A percentile compares a stretch with the other conserved stretches of the same genome.
phyloP scores from a whole-genome alignment of 1,140 invertebrate genomes.

The Ptiloglossa arizonensis region DNA sequence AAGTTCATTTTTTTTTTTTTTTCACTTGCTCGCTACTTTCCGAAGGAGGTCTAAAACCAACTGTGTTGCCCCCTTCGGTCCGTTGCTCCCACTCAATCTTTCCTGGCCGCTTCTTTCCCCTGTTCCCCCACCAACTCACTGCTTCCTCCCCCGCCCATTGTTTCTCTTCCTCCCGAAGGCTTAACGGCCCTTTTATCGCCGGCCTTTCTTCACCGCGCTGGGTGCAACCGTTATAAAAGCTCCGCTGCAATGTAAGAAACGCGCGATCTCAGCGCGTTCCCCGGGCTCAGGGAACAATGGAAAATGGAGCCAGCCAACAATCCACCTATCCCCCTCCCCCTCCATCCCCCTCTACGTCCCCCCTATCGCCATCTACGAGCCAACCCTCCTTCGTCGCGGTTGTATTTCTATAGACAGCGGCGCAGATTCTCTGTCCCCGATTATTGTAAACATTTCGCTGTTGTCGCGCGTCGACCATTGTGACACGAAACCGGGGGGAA shows the following conservation, averaged over 20 bases:
- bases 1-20: slow-evolving; percentile 30
- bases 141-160: slow-evolving; percentile 16
- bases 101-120: background rate
- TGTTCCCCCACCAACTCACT: too few species aligned
- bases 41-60: background rate
- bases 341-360: background rate
- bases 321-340: slow-evolving; percentile 4
- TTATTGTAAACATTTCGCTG: slow-evolving; percentile 47
- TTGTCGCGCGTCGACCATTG: slow-evolving; percentile 8
- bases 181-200: slow-evolving; percentile 62
- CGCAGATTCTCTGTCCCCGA: slow-evolving; percentile 31
- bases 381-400: background rate
- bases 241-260: slow-evolving; percentile 45
- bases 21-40: background rate
- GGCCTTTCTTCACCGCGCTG: slow-evolving; percentile 45
- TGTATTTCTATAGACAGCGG: slow-evolving; percentile 20
- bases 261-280: slow-evolving; percentile 35
- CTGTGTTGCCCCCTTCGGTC: background rate
- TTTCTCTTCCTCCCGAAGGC: slow-evolving; percentile 49
- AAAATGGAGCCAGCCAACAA: slow-evolving; percentile 47
- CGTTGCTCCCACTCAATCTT: slow-evolving; percentile 32
- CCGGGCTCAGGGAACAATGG: slow-evolving; percentile 20
- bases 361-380: too few species aligned
- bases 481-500: background rate
- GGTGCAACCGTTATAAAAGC: slow-evolving; percentile 53